phyloP scores from a whole-genome alignment of 1,140 invertebrate genomes.

The Zaprionus africanus region DNA sequence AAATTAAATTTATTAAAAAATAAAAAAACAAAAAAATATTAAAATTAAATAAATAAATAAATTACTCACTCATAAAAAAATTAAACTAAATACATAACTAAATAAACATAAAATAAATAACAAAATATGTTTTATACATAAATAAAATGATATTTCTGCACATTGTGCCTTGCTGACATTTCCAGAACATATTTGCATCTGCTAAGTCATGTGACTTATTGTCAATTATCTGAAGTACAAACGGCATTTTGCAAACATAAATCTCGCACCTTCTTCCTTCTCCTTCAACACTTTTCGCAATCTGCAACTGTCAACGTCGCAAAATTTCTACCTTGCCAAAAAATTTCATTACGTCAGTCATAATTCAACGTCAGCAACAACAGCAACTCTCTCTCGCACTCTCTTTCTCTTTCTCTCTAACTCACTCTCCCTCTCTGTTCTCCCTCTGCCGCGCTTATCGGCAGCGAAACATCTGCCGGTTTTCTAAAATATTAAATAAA shows the following conservation, averaged over 20 bases:
- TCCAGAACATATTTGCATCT: not conserved
- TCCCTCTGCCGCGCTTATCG: conserved; percentile 27
- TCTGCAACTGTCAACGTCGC: conserved; percentile 37
- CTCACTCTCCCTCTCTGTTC: not conserved
- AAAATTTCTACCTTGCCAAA: conserved; percentile 30
- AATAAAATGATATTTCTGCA: not conserved
- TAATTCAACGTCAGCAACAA: conserved; percentile 69
- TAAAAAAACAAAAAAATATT: no score
- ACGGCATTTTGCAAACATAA: not conserved
- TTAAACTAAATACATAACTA: no score
- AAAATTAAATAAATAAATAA: no score
- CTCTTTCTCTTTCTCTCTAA: conserved; percentile 11
- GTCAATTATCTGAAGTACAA: not conserved
- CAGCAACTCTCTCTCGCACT: not conserved
- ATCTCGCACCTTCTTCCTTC: not conserved
- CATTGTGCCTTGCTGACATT: not conserved
- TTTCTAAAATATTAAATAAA: conserved; percentile 82
- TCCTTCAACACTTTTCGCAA: conserved; percentile 20
- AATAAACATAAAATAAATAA: not conserved
- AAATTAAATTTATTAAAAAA: no score
- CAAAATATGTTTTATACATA: not conserved
- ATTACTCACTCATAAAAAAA: no score
- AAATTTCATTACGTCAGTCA: conserved; percentile 75
- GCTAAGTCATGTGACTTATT: not conserved
- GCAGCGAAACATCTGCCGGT: conserved; percentile 71